phyloP scores from a whole-genome alignment of 2,113 vertebrate genomes.

The Peromyscus californicus region DNA sequence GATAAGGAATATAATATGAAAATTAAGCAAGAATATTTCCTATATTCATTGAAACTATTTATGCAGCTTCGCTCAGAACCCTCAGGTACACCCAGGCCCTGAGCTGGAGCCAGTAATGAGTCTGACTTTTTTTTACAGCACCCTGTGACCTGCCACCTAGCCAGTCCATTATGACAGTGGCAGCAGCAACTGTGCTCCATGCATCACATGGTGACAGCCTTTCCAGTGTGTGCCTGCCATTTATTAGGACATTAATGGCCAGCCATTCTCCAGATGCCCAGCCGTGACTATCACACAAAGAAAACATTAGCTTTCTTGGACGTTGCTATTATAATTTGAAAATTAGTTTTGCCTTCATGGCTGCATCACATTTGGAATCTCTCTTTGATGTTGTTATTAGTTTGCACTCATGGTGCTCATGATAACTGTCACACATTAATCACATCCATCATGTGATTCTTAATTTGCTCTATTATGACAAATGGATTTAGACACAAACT shows the following conservation, averaged over 20 bases:
- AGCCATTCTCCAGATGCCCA: slow-evolving; percentile 42
- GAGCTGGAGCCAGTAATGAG: slow-evolving; percentile 55
- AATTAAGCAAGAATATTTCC: not conserved
- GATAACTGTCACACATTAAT: slow-evolving; percentile 77
- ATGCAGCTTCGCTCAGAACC: slow-evolving; percentile 13
- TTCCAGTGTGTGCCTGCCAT: slow-evolving; percentile 47
- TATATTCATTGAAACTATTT: not conserved
- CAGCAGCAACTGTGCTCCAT: slow-evolving; percentile 13
- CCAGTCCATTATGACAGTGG: not conserved
- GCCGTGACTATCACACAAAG: slow-evolving; percentile 70
- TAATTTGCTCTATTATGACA: slow-evolving; percentile 82
- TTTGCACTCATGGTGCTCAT: slow-evolving; percentile 63
- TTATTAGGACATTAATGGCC: slow-evolving; percentile 66
- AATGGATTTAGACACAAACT: slow-evolving; percentile 81
- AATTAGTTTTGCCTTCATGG: slow-evolving; percentile 76
- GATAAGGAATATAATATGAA: slow-evolving; percentile 8
- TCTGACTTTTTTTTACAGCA: slow-evolving; percentile 32
- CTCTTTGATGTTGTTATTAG: slow-evolving; percentile 79
- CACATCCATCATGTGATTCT: slow-evolving; percentile 75
- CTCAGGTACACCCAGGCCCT: not conserved
- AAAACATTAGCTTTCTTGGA: slow-evolving; percentile 77
- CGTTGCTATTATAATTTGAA: slow-evolving; percentile 71
- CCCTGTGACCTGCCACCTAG: not conserved
- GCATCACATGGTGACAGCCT: slow-evolving; percentile 26
- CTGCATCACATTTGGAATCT: slow-evolving; percentile 76